phyloP scores from a whole-genome alignment of 2,888 invertebrate genomes.

The Dicycla oo region DNA sequence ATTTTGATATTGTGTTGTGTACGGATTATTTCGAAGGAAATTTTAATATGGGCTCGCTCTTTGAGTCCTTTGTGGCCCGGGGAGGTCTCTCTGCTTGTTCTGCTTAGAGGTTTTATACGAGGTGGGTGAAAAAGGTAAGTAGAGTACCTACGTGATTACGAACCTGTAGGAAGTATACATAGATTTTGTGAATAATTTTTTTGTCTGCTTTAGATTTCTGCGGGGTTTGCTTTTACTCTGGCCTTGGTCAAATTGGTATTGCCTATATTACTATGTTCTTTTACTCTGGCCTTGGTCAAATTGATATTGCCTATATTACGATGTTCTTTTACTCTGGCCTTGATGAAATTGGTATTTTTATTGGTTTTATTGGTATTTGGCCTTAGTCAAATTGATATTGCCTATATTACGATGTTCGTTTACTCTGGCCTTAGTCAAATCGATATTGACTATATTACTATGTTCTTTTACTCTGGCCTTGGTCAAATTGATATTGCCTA shows the following conservation, averaged over 20 bases:
- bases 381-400: too few relatives aligned
- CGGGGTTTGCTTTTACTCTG: too few relatives aligned
- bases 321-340: too few relatives aligned
- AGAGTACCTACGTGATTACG: slow-evolving; percentile 11
- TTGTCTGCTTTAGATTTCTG: not conserved
- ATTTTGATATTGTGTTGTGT: slow-evolving; percentile 90
- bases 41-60: slow-evolving; percentile 85
- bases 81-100: slow-evolving; percentile 59
- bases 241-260: too few relatives aligned
- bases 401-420: too few relatives aligned
- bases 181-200: not conserved
- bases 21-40: slow-evolving; percentile 88
- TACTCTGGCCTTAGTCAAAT: too few relatives aligned
- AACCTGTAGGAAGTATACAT: not conserved
- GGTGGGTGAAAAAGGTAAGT: slow-evolving; percentile 55
- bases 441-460: too few relatives aligned
- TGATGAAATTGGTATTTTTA: fast-evolving
- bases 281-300: too few relatives aligned
- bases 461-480: too few relatives aligned
- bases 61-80: slow-evolving; percentile 75
- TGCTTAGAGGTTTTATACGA: slow-evolving; percentile 51
- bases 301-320: too few relatives aligned
- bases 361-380: too few relatives aligned
- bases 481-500: fast-evolving
- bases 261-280: too few relatives aligned